Evolutionary conservation across 2,113 vertebrate species (phyloP), one percentile per base, ranked within the genome.

Genomic region (Edolisoma coerulescens): DNA sequence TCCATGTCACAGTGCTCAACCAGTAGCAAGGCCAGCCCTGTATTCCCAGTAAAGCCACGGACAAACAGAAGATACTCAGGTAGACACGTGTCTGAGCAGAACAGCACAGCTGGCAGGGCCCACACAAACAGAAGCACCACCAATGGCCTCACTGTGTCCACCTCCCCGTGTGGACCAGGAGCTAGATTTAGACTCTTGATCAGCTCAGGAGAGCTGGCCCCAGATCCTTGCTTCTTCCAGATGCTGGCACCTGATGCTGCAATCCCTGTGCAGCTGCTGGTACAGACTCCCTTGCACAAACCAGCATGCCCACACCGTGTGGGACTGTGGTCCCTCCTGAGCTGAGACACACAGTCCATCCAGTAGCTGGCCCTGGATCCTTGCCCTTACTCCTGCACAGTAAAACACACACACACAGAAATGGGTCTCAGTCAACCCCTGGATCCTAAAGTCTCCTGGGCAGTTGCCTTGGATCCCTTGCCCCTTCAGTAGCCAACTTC

Each of bases 11-110:
- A 3, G 9, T 23, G 30, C 47, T 56, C 47, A 53, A 2, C 5
- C 5, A 1, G 16, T 21, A 49, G 37, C 28, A 22, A 73, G 49
- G 35, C 41, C 5, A 1, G 53, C 8, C 3, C 12, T 59, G 22
- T 33, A 16, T 54, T 73, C 49, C 35, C 30, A 14, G 28, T 17
- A 32, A 50, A 35, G 4, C 4, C 17, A 7, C 0, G 1, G 15
- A n/a, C 1, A 6, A 79, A 11, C 21, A 37, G 56, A 19, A n/a
- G 44, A 13, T 0, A 0, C 28, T 35, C 11, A 4, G 7, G 3
- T 7, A 3, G 19, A 6, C 11, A 19, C 12, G 1, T 0, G 3
- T 17, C 61, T 89, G 57, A 89, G 35, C 12, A 57, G 39, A 47
- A 1, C 33, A 37, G 14, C 26, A 8, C 27, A 44, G 32, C 67